Evolutionary conservation across 2,888 invertebrate genomes (phyloP).

Genomic region (Oscheius sp.): DNA sequence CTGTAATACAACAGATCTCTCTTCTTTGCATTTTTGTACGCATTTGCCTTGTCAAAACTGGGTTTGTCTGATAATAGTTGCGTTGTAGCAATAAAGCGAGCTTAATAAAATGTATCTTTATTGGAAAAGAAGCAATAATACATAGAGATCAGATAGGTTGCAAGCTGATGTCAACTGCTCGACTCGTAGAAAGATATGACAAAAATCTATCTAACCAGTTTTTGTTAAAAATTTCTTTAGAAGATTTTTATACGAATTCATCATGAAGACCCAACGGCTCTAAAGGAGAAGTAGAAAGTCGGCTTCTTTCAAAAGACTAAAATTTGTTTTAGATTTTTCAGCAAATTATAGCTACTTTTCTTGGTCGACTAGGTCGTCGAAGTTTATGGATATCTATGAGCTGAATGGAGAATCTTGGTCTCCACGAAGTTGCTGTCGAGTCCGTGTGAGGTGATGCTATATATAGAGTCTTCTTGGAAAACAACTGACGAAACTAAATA

Average conservation of each 20-base stretch:
- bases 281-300: slow-evolving; percentile 14
- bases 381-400: slow-evolving; percentile 40
- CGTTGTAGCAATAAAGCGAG: no score
- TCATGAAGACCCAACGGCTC: slow-evolving; percentile 6
- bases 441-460: slow-evolving; percentile 28
- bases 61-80: no score
- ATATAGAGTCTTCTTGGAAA: slow-evolving; percentile 30
- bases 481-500: slow-evolving; percentile 31
- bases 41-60: no score
- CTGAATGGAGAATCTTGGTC: slow-evolving; percentile 40
- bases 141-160: slow-evolving; percentile 7
- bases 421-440: slow-evolving; percentile 6
- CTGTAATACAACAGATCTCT: no score
- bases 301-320: slow-evolving; percentile 19
- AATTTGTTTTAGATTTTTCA: background rate
- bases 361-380: slow-evolving; percentile 19
- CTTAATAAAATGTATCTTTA: background rate
- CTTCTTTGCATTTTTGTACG: no score
- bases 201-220: slow-evolving; percentile 12
- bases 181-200: slow-evolving; percentile 25
- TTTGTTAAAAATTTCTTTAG: background rate
- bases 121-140: background rate
- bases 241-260: slow-evolving; percentile 10
- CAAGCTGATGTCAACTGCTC: background rate
- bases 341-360: slow-evolving; percentile 6